Conservation (phyloP, 2,888 invertebrate species). For the Psylliodes chrysocephalus region DNA sequence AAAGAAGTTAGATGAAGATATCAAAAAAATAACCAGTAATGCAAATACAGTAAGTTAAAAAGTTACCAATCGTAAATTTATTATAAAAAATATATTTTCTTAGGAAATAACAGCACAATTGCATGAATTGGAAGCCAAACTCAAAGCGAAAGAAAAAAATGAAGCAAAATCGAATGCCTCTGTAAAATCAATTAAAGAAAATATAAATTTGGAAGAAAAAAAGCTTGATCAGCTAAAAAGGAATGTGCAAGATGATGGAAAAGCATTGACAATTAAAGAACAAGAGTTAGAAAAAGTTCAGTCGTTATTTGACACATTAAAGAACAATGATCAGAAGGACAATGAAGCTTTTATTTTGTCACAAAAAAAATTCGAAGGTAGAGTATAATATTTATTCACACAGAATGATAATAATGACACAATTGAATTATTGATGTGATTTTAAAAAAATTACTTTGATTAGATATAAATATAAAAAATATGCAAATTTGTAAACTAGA, state of each 20-base stretch:
- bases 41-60: conserved; percentile 72
- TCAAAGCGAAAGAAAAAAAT: conserved; percentile 72
- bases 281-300: conserved; percentile 70
- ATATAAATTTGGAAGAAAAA: conserved; percentile 74
- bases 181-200: conserved; percentile 73
- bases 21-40: conserved; percentile 72
- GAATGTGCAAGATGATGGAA: conserved; percentile 75
- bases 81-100: background rate
- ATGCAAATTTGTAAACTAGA: no score
- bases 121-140: conserved; percentile 70
- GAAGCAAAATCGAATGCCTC: conserved; percentile 75
- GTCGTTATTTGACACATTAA: conserved; percentile 74
- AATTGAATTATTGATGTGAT: no score
- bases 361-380: conserved; percentile 82
- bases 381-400: no score
- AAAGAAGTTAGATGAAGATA: conserved; percentile 68
- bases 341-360: conserved; percentile 76
- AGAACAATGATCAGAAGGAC: conserved; percentile 74
- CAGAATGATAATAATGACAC: no score
- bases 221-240: conserved; percentile 75
- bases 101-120: conserved; percentile 76
- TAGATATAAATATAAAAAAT: no score
- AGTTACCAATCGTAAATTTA: conserved; percentile 9
- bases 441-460: no score
- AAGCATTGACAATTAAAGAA: conserved; percentile 70